Evolutionary conservation across 2,888 invertebrate species (phyloP).

Genomic region (Scaptomyza parva): DNA sequence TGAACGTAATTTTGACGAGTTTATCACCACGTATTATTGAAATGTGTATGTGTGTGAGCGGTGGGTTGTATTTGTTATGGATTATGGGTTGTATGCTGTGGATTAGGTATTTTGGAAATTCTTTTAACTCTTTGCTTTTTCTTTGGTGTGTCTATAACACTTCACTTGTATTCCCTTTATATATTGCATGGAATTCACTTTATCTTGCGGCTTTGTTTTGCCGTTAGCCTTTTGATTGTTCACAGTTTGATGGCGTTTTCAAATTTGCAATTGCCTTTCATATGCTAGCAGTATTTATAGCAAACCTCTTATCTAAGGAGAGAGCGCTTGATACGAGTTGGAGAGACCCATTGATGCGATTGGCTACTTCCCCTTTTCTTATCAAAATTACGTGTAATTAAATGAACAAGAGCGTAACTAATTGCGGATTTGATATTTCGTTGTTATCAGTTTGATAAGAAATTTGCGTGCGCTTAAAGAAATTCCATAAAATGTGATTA

Average conservation of each 20-base stretch:
- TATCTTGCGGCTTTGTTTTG: constrained; percentile 50
- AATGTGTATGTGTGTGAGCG: neutral
- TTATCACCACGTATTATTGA: constrained; percentile 16
- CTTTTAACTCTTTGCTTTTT: constrained; percentile 48
- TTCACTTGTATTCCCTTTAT: constrained; percentile 67
- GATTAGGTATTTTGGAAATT: constrained; percentile 3
- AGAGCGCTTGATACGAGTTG: constrained; percentile 1
- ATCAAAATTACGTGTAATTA: constrained; percentile 25
- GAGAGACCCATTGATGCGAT: constrained; percentile 10
- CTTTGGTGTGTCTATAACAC: constrained; percentile 71
- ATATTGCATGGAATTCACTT: constrained; percentile 68
- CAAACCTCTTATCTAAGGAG: constrained; percentile 11
- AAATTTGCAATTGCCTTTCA: constrained; percentile 47
- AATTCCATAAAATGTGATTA: constrained; percentile 11
- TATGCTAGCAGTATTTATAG: constrained; percentile 55
- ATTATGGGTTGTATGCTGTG: constrained; percentile 10
- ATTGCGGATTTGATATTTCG: neutral
- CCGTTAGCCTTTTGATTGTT: constrained; percentile 49
- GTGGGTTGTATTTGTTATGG: constrained; percentile 4
- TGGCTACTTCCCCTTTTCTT: constrained; percentile 19
- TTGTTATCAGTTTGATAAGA: constrained; percentile 44
- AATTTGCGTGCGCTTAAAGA: constrained; percentile 20
- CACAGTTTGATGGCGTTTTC: constrained; percentile 46
- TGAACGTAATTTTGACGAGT: constrained; percentile 66
- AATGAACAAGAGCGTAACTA: constrained; percentile 3